Percentiles rank a stretch among this genome's conserved stretches.
These are phyloP conservation scores for Pseudonaja textilis DNA, from an alignment of 2,113 vertebrate species.

Conservation along the genomic window DNA sequence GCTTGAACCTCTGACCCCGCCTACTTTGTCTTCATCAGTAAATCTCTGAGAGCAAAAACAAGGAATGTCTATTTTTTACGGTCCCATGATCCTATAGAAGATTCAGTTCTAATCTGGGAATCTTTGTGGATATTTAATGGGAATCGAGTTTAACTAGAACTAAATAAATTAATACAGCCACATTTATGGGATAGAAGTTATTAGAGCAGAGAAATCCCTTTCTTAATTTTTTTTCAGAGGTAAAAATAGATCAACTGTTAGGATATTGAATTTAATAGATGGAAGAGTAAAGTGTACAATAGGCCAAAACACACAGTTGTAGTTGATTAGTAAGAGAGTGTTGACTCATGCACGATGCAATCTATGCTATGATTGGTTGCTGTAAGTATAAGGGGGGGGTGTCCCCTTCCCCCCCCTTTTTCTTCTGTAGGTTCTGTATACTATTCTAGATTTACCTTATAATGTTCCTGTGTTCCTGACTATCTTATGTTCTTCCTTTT, in stretches of 20 bases:
- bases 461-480: not conserved
- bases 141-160: not conserved
- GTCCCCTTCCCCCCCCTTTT: not conserved
- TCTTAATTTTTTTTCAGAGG: slow-evolving; percentile 20
- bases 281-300: not conserved
- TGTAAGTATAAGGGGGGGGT: not conserved
- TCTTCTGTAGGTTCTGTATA: not conserved
- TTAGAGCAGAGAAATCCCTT: not conserved
- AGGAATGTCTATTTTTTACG: accelerated
- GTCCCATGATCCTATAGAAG: accelerated
- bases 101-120: not conserved
- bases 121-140: not conserved
- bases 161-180: not conserved
- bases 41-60: accelerated
- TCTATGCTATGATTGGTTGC: not conserved
- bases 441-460: not conserved
- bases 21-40: not conserved
- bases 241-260: not conserved
- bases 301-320: not conserved
- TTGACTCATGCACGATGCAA: not conserved
- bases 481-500: not conserved
- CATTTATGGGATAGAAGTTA: not conserved
- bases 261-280: not conserved
- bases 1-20: not conserved
- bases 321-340: not conserved